A percentile compares a stretch with the other conserved stretches of the same genome.
Evolutionary conservation across 2,113 vertebrate genomes (phyloP).

Genomic region (Ramphastos sulfuratus): DNA sequence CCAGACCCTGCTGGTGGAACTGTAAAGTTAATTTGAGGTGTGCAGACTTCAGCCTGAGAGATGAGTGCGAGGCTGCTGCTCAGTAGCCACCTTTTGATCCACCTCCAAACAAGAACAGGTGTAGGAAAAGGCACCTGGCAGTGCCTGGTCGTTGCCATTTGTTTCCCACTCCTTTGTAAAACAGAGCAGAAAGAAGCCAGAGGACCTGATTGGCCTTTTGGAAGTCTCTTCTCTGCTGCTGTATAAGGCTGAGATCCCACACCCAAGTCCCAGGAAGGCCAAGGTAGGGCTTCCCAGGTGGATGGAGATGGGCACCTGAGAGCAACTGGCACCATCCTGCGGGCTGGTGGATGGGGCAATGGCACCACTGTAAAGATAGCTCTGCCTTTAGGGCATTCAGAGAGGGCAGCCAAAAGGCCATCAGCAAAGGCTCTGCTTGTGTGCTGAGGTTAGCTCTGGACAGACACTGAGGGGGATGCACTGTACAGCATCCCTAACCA

Average conservation of each 20-base stretch:
- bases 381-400: background rate
- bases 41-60: background rate
- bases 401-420: background rate
- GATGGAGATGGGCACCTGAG: background rate
- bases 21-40: background rate
- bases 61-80: background rate
- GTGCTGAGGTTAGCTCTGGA: background rate
- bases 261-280: background rate
- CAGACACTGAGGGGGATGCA: background rate
- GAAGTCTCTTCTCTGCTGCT: background rate
- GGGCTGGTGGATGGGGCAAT: background rate
- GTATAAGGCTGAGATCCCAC: rapidly evolving
- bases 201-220: rapidly evolving
- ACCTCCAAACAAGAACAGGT: background rate
- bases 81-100: background rate
- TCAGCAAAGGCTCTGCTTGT: background rate
- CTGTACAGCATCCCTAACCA: background rate
- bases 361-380: background rate
- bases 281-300: background rate
- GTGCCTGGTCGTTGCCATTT: background rate
- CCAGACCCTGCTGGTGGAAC: background rate
- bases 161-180: background rate
- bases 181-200: background rate
- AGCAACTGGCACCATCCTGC: background rate
- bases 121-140: background rate